Evolutionary conservation across 2,113 vertebrate species (phyloP).

Genomic region (Atrichornis clamosus): DNA sequence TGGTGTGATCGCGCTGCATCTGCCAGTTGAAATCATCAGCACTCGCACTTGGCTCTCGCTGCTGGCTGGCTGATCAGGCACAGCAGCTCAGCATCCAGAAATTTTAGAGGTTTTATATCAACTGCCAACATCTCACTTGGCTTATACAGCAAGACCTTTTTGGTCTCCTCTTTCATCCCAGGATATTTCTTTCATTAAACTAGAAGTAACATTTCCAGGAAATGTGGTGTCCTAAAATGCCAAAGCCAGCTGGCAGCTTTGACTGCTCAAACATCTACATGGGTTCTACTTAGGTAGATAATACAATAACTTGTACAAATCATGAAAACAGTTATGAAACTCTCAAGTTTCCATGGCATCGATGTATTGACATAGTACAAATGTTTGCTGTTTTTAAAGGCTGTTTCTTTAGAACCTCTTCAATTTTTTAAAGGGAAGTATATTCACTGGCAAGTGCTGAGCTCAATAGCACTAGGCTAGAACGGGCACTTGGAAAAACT

Average conservation of each 20-base stretch:
- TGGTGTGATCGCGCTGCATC: background rate
- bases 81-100: constrained; percentile 49
- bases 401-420: background rate
- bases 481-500: background rate
- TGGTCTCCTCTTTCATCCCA: constrained; percentile 46
- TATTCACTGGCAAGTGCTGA: background rate
- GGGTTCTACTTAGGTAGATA: constrained; percentile 39
- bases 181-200: constrained; percentile 61
- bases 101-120: constrained; percentile 63
- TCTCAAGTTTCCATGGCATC: constrained; percentile 17
- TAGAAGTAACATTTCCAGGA: constrained; percentile 60
- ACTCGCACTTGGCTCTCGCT: constrained; percentile 47
- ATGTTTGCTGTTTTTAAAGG: background rate
- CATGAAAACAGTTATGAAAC: constrained; percentile 36
- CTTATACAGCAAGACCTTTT: constrained; percentile 41
- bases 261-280: background rate
- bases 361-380: background rate
- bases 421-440: background rate
- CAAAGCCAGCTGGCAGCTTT: constrained; percentile 47
- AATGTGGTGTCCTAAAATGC: constrained; percentile 41
- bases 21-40: constrained; percentile 54
- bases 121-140: constrained; percentile 55
- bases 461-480: background rate
- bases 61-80: constrained; percentile 46
- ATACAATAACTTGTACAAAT: constrained; percentile 26